Evolutionary conservation across 1,140 invertebrate genomes (phyloP).

Genomic region (Sycophaga agraensis): DNA sequence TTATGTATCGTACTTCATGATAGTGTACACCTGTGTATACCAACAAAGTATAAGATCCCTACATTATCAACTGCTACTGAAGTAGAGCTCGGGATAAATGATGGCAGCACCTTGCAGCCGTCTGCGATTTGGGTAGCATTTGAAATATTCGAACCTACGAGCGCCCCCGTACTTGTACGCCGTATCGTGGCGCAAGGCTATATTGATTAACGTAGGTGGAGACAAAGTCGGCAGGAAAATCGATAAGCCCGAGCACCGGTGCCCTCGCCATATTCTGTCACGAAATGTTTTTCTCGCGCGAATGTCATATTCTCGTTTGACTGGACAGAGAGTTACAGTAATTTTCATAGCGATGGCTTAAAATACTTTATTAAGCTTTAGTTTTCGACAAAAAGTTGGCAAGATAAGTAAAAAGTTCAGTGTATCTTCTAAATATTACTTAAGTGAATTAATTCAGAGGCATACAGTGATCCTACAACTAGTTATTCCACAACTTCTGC

Average conservation of each 20-base stretch:
- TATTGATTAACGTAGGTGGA: slow-evolving; percentile 55
- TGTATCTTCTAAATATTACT: no score
- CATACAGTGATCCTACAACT: no score
- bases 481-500: no score
- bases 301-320: background rate
- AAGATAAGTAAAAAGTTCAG: no score
- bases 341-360: no score
- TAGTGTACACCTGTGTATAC: no score
- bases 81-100: slow-evolving; percentile 1
- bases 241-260: slow-evolving; percentile 46
- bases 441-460: no score
- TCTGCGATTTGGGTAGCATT: background rate
- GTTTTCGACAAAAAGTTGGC: no score
- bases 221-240: slow-evolving; percentile 49
- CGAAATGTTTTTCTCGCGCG: slow-evolving; percentile 11
- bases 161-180: slow-evolving; percentile 1
- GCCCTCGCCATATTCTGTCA: slow-evolving; percentile 28
- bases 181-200: slow-evolving; percentile 28
- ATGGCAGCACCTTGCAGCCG: slow-evolving; percentile 39
- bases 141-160: background rate
- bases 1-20: no score
- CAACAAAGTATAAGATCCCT: slow-evolving; percentile 1
- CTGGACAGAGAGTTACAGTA: no score
- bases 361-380: no score
- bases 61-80: slow-evolving; percentile 2